phyloP scores from a whole-genome alignment of 2,797 vertebrate genomes.

The Chelon auratus region DNA sequence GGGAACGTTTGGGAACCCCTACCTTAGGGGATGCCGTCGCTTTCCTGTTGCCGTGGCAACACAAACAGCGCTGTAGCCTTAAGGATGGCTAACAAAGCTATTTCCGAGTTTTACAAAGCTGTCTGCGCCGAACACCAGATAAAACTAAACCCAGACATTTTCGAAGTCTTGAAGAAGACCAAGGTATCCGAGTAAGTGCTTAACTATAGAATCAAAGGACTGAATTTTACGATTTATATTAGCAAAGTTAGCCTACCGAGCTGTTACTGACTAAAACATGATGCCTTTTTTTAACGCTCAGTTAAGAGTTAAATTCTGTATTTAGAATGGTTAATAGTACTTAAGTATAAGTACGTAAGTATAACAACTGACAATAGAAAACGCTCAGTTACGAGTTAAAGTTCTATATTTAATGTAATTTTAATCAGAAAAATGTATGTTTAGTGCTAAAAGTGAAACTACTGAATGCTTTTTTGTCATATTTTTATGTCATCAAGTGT shows the following conservation, averaged over 20 bases:
- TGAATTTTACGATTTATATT: neutral
- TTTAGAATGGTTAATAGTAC: too few species aligned
- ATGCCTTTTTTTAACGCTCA: too few species aligned
- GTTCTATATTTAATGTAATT: too few species aligned
- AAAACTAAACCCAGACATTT: constrained; percentile 78
- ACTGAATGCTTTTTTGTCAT: too few species aligned
- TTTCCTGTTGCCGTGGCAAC: constrained; percentile 46
- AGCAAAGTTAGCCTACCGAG: neutral
- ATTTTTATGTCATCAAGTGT: too few species aligned
- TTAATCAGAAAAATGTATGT: too few species aligned
- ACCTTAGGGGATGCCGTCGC: neutral
- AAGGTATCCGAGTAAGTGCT: constrained; percentile 48
- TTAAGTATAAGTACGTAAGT: too few species aligned
- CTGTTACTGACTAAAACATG: neutral
- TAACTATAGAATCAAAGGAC: fast-evolving
- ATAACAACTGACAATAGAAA: too few species aligned
- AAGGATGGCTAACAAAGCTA: neutral
- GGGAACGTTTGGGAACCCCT: neutral
- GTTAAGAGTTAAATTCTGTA: too few species aligned
- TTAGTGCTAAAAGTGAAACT: too few species aligned
- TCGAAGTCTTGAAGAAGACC: constrained; percentile 67
- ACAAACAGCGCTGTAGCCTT: fast-evolving
- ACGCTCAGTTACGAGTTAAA: too few species aligned
- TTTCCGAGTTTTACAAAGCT: constrained; percentile 66
- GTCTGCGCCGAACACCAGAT: constrained; percentile 75